These are phyloP conservation scores for Ormia ochracea DNA, from an alignment of 2,888 invertebrate genomes.

Conservation along the genomic window DNA sequence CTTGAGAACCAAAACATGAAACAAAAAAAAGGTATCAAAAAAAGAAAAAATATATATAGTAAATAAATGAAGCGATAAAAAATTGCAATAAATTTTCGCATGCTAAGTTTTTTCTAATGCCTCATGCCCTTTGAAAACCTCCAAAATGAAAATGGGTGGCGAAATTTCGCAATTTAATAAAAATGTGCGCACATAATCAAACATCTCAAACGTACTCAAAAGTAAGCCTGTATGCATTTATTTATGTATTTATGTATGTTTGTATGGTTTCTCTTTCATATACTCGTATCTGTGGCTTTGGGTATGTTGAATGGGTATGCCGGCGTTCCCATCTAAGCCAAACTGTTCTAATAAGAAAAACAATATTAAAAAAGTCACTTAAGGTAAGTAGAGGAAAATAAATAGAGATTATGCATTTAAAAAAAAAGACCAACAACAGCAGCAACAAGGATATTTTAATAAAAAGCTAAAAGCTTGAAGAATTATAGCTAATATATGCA, in stretches of 20 bases:
- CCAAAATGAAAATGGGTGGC: constrained; percentile 47
- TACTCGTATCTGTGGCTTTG: too few relatives aligned
- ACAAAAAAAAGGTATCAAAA: neutral
- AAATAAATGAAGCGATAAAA: constrained; percentile 60
- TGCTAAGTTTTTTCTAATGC: constrained; percentile 41
- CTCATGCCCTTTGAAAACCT: constrained; percentile 18
- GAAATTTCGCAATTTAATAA: constrained; percentile 72
- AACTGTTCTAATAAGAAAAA: constrained; percentile 49
- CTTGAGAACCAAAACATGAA: constrained; percentile 53
- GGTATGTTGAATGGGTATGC: too few relatives aligned
- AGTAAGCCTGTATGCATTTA: neutral
- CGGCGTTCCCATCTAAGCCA: too few relatives aligned
- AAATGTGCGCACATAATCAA: constrained; percentile 64
- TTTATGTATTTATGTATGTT: neutral
- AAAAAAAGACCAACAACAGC: too few relatives aligned
- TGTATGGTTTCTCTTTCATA: neutral
- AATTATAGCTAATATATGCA: constrained; percentile 75
- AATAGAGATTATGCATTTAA: constrained; percentile 53
- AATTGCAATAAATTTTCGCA: constrained; percentile 67
- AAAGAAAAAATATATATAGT: neutral
- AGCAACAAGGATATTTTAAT: constrained; percentile 23
- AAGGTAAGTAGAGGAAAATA: constrained; percentile 45
- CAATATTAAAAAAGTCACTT: constrained; percentile 52
- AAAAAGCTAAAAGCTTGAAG: constrained; percentile 50
- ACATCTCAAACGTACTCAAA: constrained; percentile 26